Evolutionary conservation across 2,113 vertebrate species (phyloP), one percentile per base, ranked within the genome.

Genomic region (Xyrauchen texanus): DNA sequence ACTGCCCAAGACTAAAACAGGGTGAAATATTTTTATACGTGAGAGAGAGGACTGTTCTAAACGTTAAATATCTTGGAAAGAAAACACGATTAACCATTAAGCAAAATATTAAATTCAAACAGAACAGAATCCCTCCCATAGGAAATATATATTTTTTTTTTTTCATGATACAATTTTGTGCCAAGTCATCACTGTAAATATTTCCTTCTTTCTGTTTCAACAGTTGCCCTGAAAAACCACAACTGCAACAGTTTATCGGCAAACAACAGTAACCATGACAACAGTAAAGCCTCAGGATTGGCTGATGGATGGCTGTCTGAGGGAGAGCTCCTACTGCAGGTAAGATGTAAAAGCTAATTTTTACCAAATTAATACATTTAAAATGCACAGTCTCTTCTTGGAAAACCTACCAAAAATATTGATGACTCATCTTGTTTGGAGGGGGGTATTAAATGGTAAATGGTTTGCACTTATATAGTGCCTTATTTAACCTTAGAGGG

Each of bases 241-340:
- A 9, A 62, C n/a, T 77, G 68, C 72, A 80, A 67, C n/a, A 86
- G 58, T 16, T 64, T 74, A 69, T 76, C 2, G 0, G 46, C 61
- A 58, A 68, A 68, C 16, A 49, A 60, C 0, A 4, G 65, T 78
- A 67, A n/a, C 79, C 61, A 53, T 0, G 58, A 78, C 58, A 61
- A 64, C 0, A 5, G 68, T 13, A 77, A 73, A 52, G 62, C 79
- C 8, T 10, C 0, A 0, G 74, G 57, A 75, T 34, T 34, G 21
- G 21, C 21, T 34, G 88, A 87, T 0, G 34, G 80, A 65, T 79
- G 4, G 0, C n/a, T 90, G 52, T 86, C 82, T 0, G 92, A 92
- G 80, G 90, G 91, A 0, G 90, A 93, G 53, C 87, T 93, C 42
- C 87, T 93, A 4, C 78, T 93, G 1, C 88, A 93, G 91, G 90